Evolutionary conservation across 1,140 invertebrate species (phyloP), one percentile per base, ranked within the genome.

Genomic region (Pseudomyrmex flavicornis): DNA sequence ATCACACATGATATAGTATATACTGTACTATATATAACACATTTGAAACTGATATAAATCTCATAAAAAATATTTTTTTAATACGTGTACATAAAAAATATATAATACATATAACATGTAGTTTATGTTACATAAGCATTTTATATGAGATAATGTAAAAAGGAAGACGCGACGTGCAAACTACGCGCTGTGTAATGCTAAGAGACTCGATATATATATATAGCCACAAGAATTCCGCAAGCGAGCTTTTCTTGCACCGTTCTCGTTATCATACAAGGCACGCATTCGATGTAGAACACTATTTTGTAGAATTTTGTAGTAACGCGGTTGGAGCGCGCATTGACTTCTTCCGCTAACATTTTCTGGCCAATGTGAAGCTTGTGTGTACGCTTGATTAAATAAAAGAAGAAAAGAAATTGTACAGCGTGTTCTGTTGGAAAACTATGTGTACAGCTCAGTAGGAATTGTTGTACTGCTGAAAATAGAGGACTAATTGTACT

Each of bases 221-320:
- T 46, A 69, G 35, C 12, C 17, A 17, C 10, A 48, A 52, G 10
- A 80, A 46, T 80, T 70, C 44, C 8, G 44, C 44, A 59, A 58
- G n/a, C 22, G 52, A 70, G 12, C 13, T 79, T 48, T 10, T 8
- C 22, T 72, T 70, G 44, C 17, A 80, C 59, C 76, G 22, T 66
- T 48, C 50, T 69, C 44, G 66, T 80, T 80, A 80, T 80, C 66
- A 80, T 46, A 70, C 76, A 59, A 72, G 76, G 65, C 76, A 80
- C 66, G 76, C 76, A 80, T 66, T 80, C 20, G n/a, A 80, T 15
- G 44, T 72, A 80, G 54, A 80, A 80, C 58, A 80, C 68, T 80
- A 80, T 80, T 80, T 80, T 70, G 65, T 48, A 80, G 44, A 48
- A 80, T 61, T 35, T 35, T 35, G 35, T 0, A 35, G 76, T 80